These are phyloP conservation scores for Peromyscus californicus DNA, from an alignment of 2,113 vertebrate genomes.

Conservation along the genomic window DNA sequence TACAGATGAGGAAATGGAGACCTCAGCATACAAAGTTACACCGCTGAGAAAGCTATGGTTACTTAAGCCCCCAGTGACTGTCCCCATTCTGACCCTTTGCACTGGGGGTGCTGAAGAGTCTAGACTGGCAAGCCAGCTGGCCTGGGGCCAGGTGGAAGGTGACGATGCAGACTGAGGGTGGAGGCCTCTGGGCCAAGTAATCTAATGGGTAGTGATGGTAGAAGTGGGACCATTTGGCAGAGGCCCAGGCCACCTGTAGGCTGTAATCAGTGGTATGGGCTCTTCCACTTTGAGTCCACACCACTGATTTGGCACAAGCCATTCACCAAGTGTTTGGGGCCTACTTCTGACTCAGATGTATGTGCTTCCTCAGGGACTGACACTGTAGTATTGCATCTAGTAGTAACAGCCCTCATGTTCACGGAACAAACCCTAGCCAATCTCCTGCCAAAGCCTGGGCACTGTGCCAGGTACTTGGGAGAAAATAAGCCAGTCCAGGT, in stretches of 20 bases:
- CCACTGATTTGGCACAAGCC: slow-evolving; percentile 58
- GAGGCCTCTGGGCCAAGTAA: neutral
- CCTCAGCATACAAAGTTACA: neutral
- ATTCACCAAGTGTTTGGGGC: slow-evolving; percentile 22
- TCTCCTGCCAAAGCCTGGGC: slow-evolving; percentile 20
- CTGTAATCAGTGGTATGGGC: slow-evolving; percentile 22
- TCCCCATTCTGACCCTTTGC: slow-evolving; percentile 6
- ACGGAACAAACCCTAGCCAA: slow-evolving; percentile 46
- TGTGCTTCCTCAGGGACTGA: slow-evolving; percentile 52
- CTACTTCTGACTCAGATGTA: slow-evolving; percentile 37
- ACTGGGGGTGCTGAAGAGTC: neutral
- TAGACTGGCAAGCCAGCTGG: neutral
- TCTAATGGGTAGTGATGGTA: neutral
- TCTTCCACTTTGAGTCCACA: slow-evolving; percentile 51
- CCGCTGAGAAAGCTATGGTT: neutral
- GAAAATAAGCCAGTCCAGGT: slow-evolving; percentile 57
- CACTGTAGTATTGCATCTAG: slow-evolving; percentile 35
- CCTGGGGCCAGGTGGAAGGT: neutral
- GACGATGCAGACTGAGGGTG: neutral
- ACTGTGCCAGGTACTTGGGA: slow-evolving; percentile 45
- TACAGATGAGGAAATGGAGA: slow-evolving; percentile 48
- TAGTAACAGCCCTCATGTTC: slow-evolving; percentile 54
- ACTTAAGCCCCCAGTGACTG: neutral
- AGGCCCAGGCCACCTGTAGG: slow-evolving; percentile 37
- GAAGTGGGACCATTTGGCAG: slow-evolving; percentile 24